Evolutionary conservation across 2,888 invertebrate species (phyloP).

Genomic region (Conops quadrifasciatus): DNA sequence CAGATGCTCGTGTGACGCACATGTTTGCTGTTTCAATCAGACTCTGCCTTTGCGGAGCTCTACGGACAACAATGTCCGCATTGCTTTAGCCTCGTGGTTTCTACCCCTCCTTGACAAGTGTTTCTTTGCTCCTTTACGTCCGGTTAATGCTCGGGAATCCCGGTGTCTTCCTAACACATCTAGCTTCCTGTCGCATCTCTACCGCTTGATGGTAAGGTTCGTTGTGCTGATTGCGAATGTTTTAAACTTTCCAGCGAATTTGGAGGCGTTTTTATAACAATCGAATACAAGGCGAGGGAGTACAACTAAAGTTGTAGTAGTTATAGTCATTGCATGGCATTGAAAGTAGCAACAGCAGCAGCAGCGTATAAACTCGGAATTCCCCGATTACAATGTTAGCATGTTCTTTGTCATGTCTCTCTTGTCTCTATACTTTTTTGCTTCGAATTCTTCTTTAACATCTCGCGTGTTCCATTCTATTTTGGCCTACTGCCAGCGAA

Average conservation of each 20-base stretch:
- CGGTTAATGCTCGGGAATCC: no score
- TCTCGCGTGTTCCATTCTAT: no score
- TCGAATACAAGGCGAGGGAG: conserved; percentile 13
- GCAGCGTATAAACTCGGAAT: conserved; percentile 18
- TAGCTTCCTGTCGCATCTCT: no score
- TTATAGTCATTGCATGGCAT: background rate
- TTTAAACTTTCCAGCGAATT: conserved; percentile 27
- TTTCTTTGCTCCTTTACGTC: no score
- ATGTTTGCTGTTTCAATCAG: no score
- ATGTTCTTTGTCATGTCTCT: conserved; percentile 2
- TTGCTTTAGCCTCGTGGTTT: no score
- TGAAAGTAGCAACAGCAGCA: background rate
- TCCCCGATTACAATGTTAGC: conserved; percentile 38
- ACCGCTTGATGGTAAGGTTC: no score
- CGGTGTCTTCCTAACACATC: no score
- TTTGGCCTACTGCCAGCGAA: conserved; percentile 52
- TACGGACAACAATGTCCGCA: no score
- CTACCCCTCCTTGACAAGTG: no score
- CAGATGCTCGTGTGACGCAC: background rate
- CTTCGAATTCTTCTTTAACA: conserved; percentile 1
- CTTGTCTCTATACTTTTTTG: conserved; percentile 16
- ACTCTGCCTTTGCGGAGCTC: background rate
- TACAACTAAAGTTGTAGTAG: conserved; percentile 16
- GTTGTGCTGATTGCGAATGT: conserved; percentile 34
- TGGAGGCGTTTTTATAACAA: conserved; percentile 31